phyloP scores from a whole-genome alignment of 2,113 vertebrate species.

The Calyptommatus sinebrachiatus region DNA sequence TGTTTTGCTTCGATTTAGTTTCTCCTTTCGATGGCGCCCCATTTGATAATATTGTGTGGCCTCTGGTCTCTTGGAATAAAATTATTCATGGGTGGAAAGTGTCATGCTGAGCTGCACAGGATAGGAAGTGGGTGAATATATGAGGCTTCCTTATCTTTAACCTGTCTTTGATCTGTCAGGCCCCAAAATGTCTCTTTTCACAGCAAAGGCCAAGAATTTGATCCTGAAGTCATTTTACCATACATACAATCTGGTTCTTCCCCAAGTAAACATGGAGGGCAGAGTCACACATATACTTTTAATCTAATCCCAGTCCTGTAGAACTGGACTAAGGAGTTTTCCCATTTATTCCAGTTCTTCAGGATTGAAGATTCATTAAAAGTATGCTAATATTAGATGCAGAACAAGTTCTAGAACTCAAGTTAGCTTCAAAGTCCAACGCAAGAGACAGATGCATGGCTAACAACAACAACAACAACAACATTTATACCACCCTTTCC shows the following conservation, averaged over 20 bases:
- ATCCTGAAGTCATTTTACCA: background rate
- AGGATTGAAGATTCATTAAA: too few species aligned
- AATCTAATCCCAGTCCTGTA: too few species aligned
- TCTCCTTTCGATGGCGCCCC: background rate
- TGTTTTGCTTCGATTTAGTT: background rate
- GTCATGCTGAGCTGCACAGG: background rate
- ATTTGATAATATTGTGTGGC: rapidly evolving
- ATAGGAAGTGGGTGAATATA: too few species aligned
- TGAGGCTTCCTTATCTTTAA: background rate
- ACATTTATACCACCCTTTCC: too few species aligned
- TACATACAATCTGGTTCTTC: background rate
- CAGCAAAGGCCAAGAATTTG: background rate
- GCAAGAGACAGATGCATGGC: background rate
- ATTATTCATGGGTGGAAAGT: too few species aligned
- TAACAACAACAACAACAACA: too few species aligned
- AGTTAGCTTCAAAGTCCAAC: background rate
- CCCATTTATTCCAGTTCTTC: too few species aligned
- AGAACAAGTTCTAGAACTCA: background rate
- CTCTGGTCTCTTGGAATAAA: background rate
- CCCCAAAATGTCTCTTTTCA: background rate
- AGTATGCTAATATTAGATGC: background rate
- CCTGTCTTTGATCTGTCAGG: background rate
- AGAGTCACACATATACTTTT: too few species aligned
- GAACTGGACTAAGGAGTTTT: too few species aligned
- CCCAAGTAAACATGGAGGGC: background rate